phyloP scores from a whole-genome alignment of 2,797 vertebrate genomes.

The Carduelis carduelis region DNA sequence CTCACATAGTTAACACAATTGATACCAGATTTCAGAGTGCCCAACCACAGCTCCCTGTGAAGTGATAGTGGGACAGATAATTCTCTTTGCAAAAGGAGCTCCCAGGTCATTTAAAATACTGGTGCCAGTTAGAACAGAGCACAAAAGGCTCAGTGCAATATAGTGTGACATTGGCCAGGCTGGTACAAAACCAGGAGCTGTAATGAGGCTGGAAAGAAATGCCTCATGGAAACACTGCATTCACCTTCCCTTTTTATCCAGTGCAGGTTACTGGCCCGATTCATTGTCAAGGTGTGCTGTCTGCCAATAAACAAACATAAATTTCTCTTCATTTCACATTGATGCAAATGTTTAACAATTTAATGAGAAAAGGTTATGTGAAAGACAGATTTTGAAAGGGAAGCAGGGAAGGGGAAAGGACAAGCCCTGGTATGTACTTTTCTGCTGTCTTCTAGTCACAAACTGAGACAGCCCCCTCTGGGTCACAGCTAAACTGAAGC shows the following conservation, averaged over 20 bases:
- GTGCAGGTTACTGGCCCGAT: not conserved
- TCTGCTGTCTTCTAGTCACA: not conserved
- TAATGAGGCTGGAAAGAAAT: not conserved
- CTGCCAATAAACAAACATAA: not conserved
- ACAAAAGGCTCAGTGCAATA: not conserved
- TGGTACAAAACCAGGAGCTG: not conserved
- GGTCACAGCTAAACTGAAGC: not conserved
- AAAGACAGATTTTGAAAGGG: not conserved
- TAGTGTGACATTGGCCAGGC: not conserved
- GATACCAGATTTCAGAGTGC: not conserved
- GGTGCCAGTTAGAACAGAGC: not conserved
- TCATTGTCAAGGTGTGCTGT: accelerated
- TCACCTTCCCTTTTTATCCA: not conserved
- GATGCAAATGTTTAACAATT: not conserved
- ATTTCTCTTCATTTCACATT: not conserved
- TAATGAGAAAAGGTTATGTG: not conserved
- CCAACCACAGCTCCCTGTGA: not conserved
- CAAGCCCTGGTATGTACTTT: not conserved
- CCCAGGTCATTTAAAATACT: not conserved
- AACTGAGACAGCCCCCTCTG: not conserved
- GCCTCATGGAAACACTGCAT: not conserved
- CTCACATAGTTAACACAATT: not conserved
- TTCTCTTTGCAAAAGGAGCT: not conserved
- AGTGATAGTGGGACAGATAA: not conserved
- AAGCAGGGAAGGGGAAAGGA: not conserved